Base-by-base conservation (phyloP, 1,140 invertebrate genomes). In the Diuraphis noxia region DNA sequence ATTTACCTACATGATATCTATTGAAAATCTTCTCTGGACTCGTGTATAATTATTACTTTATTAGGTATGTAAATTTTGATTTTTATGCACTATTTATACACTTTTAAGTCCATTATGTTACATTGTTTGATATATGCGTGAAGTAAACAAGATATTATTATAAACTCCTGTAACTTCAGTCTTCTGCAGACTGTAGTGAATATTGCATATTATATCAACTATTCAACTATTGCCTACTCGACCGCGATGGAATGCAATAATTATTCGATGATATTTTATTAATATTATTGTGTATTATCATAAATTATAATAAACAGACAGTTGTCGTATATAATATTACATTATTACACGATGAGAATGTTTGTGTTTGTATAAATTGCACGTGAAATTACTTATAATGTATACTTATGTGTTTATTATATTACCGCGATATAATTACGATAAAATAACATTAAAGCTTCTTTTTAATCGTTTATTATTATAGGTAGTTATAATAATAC, bases 291-390 rank as follows among this genome's bases (percentile, higher is more conserved):
- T n/a, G n/a, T 72, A 72, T 72, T 72, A 72, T n/a, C 56, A 72
- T 72, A 72, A 72, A 72, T 72, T 72, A 72, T 72, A 72, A 72
- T 72, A 72, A 72, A n/a, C 56, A 72, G 56, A 72, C 30, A n/a
- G 30, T n/a, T 13, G 30, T 34, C 13, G 30, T n/a, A n/a, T 72
- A 72, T 72, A 72, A 72, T 72, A 72, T 72, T 72, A 72, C 56
- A 72, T 72, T 72, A 72, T 72, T 72, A 72, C 30, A 72, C 34
- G 56, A 4, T 13, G 13, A n/a, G 10, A 17, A 0, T 72, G 17
- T 72, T 3, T 63, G 52, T 63, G 30, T 63, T 30, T 72, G 30
- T 72, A 72, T 72, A n/a, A 72, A 72, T 72, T 17, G 30, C 56
- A 30, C 56, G 17, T 72, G 56, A 72, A 72, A 72, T 72, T 72